These are phyloP conservation scores for Nyctibius bracteatus DNA, from an alignment of 2,113 vertebrate species.

Conservation along the genomic window DNA sequence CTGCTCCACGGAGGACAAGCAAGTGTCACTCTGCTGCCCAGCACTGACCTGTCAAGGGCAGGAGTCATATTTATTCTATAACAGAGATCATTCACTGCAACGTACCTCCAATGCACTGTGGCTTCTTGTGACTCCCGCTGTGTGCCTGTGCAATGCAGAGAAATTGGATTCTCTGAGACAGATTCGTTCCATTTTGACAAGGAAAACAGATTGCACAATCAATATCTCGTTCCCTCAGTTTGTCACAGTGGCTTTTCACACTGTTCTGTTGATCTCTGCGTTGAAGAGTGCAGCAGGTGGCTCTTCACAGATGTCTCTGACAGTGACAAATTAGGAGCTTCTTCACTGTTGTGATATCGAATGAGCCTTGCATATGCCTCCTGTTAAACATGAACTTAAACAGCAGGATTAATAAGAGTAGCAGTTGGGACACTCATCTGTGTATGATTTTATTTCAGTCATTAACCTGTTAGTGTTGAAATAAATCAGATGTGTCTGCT, in stretches of 20 bases:
- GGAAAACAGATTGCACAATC: background rate
- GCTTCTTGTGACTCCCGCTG: accelerated
- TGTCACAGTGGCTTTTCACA: background rate
- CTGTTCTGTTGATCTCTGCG: background rate
- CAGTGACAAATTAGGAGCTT: conserved; percentile 42
- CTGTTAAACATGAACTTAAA: conserved; percentile 29
- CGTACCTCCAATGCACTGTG: background rate
- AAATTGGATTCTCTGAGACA: background rate
- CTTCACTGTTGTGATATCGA: conserved; percentile 41
- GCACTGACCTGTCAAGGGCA: background rate
- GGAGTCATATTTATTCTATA: background rate
- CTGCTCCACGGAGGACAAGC: background rate
- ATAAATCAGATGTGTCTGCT: background rate
- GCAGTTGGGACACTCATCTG: background rate
- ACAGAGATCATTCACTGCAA: background rate
- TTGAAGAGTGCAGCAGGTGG: conserved; percentile 9
- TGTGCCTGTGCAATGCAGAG: background rate
- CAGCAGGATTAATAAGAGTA: conserved; percentile 25
- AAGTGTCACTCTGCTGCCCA: background rate
- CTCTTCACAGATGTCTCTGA: background rate
- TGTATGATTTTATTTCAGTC: conserved; percentile 17
- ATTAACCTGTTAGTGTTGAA: background rate
- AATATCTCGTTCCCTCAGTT: background rate
- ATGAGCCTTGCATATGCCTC: conserved; percentile 50
- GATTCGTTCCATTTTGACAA: background rate